Evolutionary conservation across 2,797 vertebrate genomes (phyloP), one percentile per base, ranked within the genome.

Genomic region (Sternarchorhynchus goeldii): DNA sequence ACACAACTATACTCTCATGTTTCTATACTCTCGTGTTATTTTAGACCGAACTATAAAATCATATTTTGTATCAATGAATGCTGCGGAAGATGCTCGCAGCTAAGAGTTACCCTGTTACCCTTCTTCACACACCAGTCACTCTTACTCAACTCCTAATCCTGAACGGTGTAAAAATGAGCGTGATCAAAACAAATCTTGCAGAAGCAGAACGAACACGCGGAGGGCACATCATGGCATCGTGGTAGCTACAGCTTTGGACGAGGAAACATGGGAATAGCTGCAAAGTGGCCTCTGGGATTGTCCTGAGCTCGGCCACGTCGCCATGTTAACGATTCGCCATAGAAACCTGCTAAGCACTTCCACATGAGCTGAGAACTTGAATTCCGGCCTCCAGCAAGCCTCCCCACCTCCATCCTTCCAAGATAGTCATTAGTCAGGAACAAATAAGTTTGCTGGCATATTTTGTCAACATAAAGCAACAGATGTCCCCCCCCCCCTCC

Each of bases 261-360:
- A 75, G 32, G 73, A 75, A 66, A 68, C 17, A 45, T 63, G 34
- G 58, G 17, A 39, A 31, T 3, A 62, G 31, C 64, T 39, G 17
- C 29, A 67, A 67, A 64, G 57, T 29, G 2, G 32, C 65, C 57
- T 50, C 45, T 12, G 10, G n/a, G 7, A 25, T 18, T 69, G 36
- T 32, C 10, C 60, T 78, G 1, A 16, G 20, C 20, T 66, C 21
- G 16, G 63, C 62, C 25, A 29, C 71, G 20, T 55, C 34, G 25
- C 59, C 66, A 65, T 66, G 73, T 79, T 72, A 66, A 67, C 1
- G 59, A 66, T 73, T 72, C 66, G 29, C 73, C 59, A 75, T 18
- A 59, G 36, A 76, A 73, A 76, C 68, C 76, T 50, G 31, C 63
- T 79, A 64, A 83, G 29, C n/a, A 56, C 34, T 84, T 84, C 79